These are phyloP conservation scores for Progne subis DNA, from an alignment of 2,113 vertebrate genomes.

Conservation along the genomic window DNA sequence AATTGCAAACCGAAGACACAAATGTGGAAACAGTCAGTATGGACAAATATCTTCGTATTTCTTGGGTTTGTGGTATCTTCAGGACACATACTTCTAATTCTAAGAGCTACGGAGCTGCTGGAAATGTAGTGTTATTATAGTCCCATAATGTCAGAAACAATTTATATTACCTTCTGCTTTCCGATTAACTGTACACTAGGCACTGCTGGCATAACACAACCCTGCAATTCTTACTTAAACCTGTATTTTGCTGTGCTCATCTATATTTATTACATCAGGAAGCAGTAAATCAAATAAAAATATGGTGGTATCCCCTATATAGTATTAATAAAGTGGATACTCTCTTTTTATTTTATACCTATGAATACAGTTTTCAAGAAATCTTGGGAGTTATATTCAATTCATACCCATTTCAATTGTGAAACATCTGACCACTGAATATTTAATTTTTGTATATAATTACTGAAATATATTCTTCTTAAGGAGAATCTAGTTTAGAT, in stretches of 20 bases:
- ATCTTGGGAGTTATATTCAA: not conserved
- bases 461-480: not conserved
- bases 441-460: not conserved
- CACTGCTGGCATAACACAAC: constrained; percentile 9
- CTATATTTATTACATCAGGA: constrained; percentile 54
- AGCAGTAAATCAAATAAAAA: constrained; percentile 32
- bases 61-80: constrained; percentile 1
- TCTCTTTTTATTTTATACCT: not conserved
- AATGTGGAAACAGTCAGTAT: not conserved
- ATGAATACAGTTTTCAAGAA: not conserved
- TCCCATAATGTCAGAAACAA: constrained; percentile 41
- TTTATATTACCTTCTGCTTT: constrained; percentile 46
- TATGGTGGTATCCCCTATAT: not conserved
- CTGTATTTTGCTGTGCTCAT: not conserved
- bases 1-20: not conserved
- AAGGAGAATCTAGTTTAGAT: not conserved
- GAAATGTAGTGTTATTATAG: constrained; percentile 25
- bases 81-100: not conserved
- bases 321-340: not conserved
- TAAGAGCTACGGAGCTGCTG: not conserved
- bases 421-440: not conserved
- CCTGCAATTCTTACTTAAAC: constrained; percentile 51
- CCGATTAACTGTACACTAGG: constrained; percentile 42
- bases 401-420: not conserved
- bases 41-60: constrained; percentile 15